Base-by-base conservation (phyloP, 2,888 invertebrate genomes). In the Lasius platythorax region DNA sequence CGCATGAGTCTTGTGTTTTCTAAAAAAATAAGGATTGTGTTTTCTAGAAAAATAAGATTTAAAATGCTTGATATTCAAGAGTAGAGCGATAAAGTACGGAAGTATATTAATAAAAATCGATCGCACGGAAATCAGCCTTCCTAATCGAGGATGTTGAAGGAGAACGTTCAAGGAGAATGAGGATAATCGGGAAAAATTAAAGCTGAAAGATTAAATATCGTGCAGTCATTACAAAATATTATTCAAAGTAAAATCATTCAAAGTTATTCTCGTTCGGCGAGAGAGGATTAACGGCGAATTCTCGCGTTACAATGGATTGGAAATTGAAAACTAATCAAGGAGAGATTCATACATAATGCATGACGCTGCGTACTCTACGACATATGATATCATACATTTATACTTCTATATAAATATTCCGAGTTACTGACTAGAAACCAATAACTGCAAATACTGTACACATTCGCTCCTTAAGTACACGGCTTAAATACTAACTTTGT, bases 311-410 rank as follows among this genome's bases (percentile, higher is more conserved):
- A 67, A 67, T 15, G 33, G 9, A 58, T 58, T 28, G 67, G 56
- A 78, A 78, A 68, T 78, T 67, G 67, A 82, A 82, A 83, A 76
- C 58, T n/a, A 50, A 83, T 83, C 82, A 76, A 83, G 67, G 82
- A 76, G 67, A 68, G 30, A 58, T 78, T 43, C 43, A 15, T 33
- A n/a, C 15, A 58, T 30, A 67, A 78, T 58, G 43, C 56, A 67
- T 30, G 23, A 23, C 23, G 23, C 23, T 23, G 23, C 23, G 23
- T 23, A 23, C 23, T 30, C 1, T 50, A 33, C 4, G 8, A 23
- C 23, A 12, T 58, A 28, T 43, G 15, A 63, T 58, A 40, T 68
- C 66, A 15, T 68, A 67, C 40, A 28, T 67, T 28, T 66, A 63
- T 18, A 15, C 12, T 28, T 43, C 68, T 30, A 78, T 15, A n/a